These are phyloP conservation scores for Garrulus glandarius DNA, from an alignment of 2,797 vertebrate genomes.

Conservation along the genomic window DNA sequence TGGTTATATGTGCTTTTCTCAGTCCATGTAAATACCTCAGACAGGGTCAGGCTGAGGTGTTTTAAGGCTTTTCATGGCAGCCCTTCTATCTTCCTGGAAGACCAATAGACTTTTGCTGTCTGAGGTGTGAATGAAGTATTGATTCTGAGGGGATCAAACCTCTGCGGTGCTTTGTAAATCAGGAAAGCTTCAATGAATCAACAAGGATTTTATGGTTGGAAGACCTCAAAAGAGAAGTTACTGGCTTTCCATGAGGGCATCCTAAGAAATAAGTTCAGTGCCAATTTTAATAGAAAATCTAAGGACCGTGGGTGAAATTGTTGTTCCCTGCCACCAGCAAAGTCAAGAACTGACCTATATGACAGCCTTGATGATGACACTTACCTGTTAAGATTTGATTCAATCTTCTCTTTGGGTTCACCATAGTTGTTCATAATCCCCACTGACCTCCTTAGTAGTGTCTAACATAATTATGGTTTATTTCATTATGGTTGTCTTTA, in stretches of 20 bases:
- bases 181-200: background rate
- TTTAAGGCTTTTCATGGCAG: background rate
- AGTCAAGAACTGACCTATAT: background rate
- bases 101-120: background rate
- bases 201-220: background rate
- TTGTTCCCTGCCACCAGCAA: background rate
- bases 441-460: background rate
- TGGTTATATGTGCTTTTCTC: background rate
- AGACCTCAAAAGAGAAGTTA: background rate
- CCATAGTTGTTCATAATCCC: background rate
- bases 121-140: background rate
- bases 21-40: background rate
- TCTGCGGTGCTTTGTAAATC: background rate
- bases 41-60: background rate
- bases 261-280: background rate
- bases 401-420: background rate
- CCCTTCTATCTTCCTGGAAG: background rate
- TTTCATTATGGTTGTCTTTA: background rate
- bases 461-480: background rate
- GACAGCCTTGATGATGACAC: background rate
- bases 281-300: background rate
- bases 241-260: background rate
- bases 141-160: constrained; percentile 10
- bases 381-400: background rate
- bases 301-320: background rate